Evolutionary conservation across 2,888 invertebrate genomes (phyloP), one percentile per base, ranked within the genome.

Genomic region (Trichopoda pennipes): DNA sequence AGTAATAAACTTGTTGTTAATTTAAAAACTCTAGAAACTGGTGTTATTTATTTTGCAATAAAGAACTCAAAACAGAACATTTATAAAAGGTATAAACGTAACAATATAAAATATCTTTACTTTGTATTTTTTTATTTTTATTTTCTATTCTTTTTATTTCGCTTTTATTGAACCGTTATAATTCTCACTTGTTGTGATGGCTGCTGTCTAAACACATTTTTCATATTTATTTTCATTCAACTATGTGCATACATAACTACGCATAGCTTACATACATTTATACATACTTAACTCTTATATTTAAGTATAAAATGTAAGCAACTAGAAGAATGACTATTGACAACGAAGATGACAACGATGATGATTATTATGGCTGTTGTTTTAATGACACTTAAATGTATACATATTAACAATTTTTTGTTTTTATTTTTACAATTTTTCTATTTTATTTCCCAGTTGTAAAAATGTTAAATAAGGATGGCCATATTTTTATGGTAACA

Each of bases 361-460:
- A 44, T 12, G 12, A 32, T 68, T 55, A 60, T 56, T 72, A 73
- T 79, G 68, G 47, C 69, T 80, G 63, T 80, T 69, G 80, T 64
- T 74, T 74, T 74, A 74, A 74, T 69, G 74, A 58, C 74, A 74
- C 74, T 80, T 80, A 74, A 80, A 80, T 61, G 49, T 74, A 35
- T 74, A 69, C 80, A 80, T n/a, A n/a, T 74, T 80, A 74, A 74
- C 68, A 64, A 49, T 16, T 63, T 80, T 68, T 68, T 66, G 12
- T 73, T 47, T 44, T 28, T 64, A 19, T 21, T 21, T 10, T 53
- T n/a, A 64, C 17, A 17, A 19, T 38, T 16, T 53, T 8, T 19
- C n/a, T 21, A 9, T 12, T 49, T 49, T 49, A 17, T 49, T n/a
- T 17, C 7, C 47, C 47, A 1, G 38, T 9, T 61, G 23, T 21